phyloP scores from a whole-genome alignment of 2,113 vertebrate species.

The Mobula hypostoma region DNA sequence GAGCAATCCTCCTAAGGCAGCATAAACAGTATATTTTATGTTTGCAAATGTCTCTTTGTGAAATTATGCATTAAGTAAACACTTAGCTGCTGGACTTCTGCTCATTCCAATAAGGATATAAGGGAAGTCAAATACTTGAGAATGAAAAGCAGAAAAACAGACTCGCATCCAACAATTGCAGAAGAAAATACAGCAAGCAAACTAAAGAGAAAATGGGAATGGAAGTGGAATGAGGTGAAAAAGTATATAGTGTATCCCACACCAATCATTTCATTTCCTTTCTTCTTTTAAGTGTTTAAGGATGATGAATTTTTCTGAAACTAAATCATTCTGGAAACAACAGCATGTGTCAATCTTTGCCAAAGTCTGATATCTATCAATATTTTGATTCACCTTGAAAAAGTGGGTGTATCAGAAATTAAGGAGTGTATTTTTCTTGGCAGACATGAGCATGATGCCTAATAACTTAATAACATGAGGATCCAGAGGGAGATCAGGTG shows the following conservation, averaged over 20 bases:
- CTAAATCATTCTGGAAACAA: neutral
- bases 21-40: neutral
- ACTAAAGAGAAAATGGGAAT: neutral
- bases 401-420: conserved; percentile 36
- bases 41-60: neutral
- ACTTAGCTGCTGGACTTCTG: neutral
- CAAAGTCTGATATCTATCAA: conserved; percentile 17
- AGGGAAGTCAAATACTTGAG: neutral
- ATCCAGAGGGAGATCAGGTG: conserved; percentile 36
- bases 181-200: neutral
- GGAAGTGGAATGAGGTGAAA: neutral
- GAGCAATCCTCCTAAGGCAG: neutral
- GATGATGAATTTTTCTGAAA: neutral
- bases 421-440: conserved; percentile 34
- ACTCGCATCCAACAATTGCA: neutral
- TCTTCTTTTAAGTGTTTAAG: neutral
- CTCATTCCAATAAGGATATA: neutral
- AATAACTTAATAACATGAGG: conserved; percentile 31
- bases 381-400: conserved; percentile 26
- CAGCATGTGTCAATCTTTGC: neutral
- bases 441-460: conserved; percentile 13
- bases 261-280: neutral
- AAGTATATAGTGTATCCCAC: neutral
- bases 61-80: neutral
- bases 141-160: neutral